Evolutionary conservation across 2,888 invertebrate species (phyloP).

Genomic region (Drosophila niveifrons): DNA sequence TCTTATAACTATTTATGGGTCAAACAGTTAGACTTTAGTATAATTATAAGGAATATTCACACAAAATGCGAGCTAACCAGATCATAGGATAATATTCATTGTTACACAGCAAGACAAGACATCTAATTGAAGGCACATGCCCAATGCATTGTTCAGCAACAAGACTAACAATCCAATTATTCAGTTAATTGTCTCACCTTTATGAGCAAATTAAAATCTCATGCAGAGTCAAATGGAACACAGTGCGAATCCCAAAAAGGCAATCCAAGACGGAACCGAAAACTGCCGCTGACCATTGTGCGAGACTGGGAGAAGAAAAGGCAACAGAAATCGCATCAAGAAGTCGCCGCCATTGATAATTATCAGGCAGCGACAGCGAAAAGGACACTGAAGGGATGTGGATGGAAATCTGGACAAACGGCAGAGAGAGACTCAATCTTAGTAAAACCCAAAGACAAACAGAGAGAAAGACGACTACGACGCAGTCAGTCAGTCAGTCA

Average conservation of each 20-base stretch:
- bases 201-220: conserved; percentile 83
- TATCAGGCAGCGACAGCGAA: conserved; percentile 44
- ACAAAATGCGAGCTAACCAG: conserved; percentile 42
- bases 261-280: conserved; percentile 23
- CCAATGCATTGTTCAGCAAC: conserved; percentile 58
- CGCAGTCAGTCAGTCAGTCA: conserved; percentile 13
- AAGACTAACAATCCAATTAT: conserved; percentile 83
- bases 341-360: conserved; percentile 82
- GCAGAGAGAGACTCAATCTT: conserved; percentile 51
- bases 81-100: conserved; percentile 45
- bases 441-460: conserved; percentile 67
- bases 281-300: conserved; percentile 59
- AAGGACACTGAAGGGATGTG: conserved; percentile 23
- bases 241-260: conserved; percentile 19
- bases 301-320: conserved; percentile 35
- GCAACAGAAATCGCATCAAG: conserved; percentile 82
- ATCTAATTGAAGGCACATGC: conserved; percentile 43
- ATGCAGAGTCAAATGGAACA: conserved; percentile 80
- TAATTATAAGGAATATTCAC: neutral
- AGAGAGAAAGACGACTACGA: conserved; percentile 39
- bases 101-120: conserved; percentile 3
- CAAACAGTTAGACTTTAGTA: neutral
- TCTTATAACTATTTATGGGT: neutral
- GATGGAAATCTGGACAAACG: conserved; percentile 28
- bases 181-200: conserved; percentile 84